phyloP scores from a whole-genome alignment of 2,113 vertebrate species.

The Nothobranchius furzeri region DNA sequence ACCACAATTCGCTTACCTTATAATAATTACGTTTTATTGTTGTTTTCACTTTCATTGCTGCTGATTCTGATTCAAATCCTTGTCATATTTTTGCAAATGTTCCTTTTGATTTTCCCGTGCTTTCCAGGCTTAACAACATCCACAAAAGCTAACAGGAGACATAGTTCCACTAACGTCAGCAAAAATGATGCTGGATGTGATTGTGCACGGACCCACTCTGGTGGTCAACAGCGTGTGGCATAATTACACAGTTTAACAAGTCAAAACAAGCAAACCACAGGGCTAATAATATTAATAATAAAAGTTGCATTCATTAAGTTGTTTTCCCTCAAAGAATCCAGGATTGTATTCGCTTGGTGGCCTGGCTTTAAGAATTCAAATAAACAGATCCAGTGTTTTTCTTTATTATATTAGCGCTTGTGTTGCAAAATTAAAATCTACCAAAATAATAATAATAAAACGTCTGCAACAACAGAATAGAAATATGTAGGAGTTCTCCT shows the following conservation, averaged over 20 bases:
- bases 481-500: no score
- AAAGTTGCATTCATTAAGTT: background rate
- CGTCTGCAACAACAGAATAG: background rate
- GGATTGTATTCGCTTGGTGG: constrained; percentile 1
- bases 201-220: background rate
- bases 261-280: constrained; percentile 5
- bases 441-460: background rate
- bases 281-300: constrained; percentile 3
- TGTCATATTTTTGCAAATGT: no score
- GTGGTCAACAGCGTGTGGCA: background rate
- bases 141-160: background rate
- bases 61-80: no score
- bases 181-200: constrained; percentile 2
- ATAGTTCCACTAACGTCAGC: background rate
- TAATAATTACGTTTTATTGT: no score
- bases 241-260: background rate
- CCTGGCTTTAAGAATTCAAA: constrained; percentile 3
- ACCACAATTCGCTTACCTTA: no score
- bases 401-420: constrained; percentile 22
- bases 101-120: no score
- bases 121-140: no score
- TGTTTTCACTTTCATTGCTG: no score
- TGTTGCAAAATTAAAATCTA: background rate
- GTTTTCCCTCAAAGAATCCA: background rate
- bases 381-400: constrained; percentile 16